Evolutionary conservation across 2,888 invertebrate species (phyloP).

Genomic region (Neelides folsomi): DNA sequence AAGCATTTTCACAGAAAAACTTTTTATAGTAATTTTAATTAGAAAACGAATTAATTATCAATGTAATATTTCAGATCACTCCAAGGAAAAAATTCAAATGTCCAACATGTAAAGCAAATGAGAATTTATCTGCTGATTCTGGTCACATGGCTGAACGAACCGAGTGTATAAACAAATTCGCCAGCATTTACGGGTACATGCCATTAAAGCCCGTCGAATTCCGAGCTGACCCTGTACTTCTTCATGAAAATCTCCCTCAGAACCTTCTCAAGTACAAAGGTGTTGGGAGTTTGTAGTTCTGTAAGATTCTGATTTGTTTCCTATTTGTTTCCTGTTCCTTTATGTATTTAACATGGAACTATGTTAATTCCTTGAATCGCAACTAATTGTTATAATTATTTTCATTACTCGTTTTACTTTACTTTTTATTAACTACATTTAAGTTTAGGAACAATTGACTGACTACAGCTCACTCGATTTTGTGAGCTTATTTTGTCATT

Average conservation of each 20-base stretch:
- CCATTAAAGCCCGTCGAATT: conserved; percentile 80
- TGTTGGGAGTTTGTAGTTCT: conserved; percentile 65
- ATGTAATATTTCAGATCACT: conserved; percentile 48
- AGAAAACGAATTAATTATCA: too few species aligned
- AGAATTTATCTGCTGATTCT: conserved; percentile 83
- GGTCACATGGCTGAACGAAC: conserved; percentile 87
- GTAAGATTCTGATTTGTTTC: too few species aligned
- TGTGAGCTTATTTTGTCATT: too few species aligned
- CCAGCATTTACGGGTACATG: conserved; percentile 70
- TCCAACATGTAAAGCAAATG: conserved; percentile 82
- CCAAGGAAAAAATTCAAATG: conserved; percentile 95
- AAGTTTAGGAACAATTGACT: too few species aligned
- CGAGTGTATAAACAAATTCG: conserved; percentile 70
- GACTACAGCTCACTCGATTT: too few species aligned
- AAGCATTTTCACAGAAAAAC: not conserved
- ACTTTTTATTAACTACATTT: too few species aligned
- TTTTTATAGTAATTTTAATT: too few species aligned
- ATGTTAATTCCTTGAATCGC: too few species aligned
- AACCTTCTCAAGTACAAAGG: conserved; percentile 76
- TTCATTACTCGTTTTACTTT: too few species aligned
- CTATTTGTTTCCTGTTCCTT: not conserved
- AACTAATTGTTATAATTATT: too few species aligned
- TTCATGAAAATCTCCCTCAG: conserved; percentile 68
- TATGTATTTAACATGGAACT: not conserved
- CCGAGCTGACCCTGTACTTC: conserved; percentile 86